Evolutionary conservation across 2,888 invertebrate species (phyloP).

Genomic region (Erebia ligea): DNA sequence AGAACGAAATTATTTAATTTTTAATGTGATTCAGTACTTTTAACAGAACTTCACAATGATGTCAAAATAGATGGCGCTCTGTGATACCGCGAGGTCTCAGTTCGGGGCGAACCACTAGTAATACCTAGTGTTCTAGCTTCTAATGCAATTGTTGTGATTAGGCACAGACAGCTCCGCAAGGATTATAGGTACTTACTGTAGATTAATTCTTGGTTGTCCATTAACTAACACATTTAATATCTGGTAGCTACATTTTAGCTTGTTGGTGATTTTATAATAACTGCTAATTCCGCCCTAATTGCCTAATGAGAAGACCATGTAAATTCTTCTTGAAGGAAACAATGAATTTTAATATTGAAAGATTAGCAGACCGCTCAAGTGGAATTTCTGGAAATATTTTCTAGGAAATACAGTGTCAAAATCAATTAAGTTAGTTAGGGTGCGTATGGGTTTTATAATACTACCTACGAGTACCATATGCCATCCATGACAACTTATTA

Average conservation of each 20-base stretch:
- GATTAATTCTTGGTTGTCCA: slow-evolving; percentile 7
- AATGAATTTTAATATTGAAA: not conserved
- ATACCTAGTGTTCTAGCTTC: not conserved
- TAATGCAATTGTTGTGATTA: not conserved
- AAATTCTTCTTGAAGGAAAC: not conserved
- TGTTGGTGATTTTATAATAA: not conserved
- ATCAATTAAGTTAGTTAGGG: too few species aligned
- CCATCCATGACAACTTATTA: not conserved
- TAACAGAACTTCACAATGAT: too few species aligned
- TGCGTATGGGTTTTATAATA: too few species aligned
- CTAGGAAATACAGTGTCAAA: too few species aligned
- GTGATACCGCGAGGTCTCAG: too few species aligned
- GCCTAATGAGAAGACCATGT: not conserved
- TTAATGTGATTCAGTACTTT: too few species aligned
- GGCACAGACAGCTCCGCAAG: not conserved
- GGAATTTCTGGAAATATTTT: too few species aligned
- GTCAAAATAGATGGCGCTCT: too few species aligned
- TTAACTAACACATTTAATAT: not conserved
- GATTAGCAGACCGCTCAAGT: not conserved
- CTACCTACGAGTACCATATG: too few species aligned
- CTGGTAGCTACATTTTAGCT: not conserved
- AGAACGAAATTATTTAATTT: too few species aligned
- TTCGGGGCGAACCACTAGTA: too few species aligned
- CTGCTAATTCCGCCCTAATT: too few species aligned
- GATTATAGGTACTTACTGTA: not conserved